Evolutionary conservation across 2,888 invertebrate species (phyloP), one percentile per base, ranked within the genome.

Genomic region (Caenorhabditis sinica): DNA sequence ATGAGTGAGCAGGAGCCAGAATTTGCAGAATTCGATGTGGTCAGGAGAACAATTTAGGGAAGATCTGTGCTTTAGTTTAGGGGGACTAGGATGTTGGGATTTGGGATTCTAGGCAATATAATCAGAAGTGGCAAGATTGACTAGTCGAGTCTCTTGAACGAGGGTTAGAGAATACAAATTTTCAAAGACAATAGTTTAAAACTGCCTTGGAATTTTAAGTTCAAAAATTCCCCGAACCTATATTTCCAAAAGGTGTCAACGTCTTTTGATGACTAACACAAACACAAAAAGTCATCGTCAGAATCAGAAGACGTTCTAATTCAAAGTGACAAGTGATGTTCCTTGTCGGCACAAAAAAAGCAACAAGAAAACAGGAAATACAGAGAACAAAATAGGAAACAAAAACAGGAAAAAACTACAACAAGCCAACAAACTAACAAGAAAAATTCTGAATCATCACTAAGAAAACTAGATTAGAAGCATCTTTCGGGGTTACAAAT

Each of bases 261-360:
- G 9, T 40, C 61, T 20, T 49, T 20, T 40, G 63, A 20, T 56
- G 56, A 71, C 40, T 71, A 56, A 71, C 25, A 15, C n/a, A 30
- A 33, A 11, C 66, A 43, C 40, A 13, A 40, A 65, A 40, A 8
- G 28, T 30, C 17, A 13, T 20, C 13, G 20, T 51, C 13, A 51
- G 20, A 68, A 33, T 13, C 20, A 51, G 11, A 33, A 30, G 9
- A 56, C 5, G 28, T 56, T 71, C 28, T 71, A 43, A 71, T 71
- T 28, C n/a, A 43, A 71, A 56, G 69, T 58, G 69, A 71, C 69
- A 69, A 49, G 49, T 23, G 30, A 51, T 36, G 56, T 56, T 45
- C 30, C 30, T n/a, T 49, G 2, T 45, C 1, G 28, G 11, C 43
- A 45, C 6, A 45, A 30, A 30, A 28, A 63, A 25, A 28, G 9